These are phyloP conservation scores for Pseudococcus viburni DNA, from an alignment of 2,888 invertebrate genomes.

Conservation along the genomic window DNA sequence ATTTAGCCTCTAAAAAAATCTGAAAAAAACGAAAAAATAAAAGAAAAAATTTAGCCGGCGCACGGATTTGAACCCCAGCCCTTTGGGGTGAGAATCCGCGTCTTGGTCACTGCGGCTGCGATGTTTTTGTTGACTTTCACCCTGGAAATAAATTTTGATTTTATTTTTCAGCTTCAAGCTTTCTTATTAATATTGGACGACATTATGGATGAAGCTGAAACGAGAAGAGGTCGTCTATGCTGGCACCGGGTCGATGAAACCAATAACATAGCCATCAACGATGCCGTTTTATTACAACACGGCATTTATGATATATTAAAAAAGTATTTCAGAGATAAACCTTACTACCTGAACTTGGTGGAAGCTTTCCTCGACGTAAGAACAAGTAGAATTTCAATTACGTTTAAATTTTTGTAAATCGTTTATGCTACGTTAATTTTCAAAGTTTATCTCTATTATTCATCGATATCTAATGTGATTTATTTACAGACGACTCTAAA, in stretches of 20 bases:
- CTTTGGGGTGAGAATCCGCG: no score
- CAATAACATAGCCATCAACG: conserved; percentile 88
- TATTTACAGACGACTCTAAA: conserved; percentile 75
- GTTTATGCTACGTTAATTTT: no score
- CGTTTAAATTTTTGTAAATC: neutral
- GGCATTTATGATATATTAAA: conserved; percentile 85
- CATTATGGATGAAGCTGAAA: conserved; percentile 88
- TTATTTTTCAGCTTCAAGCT: conserved; percentile 83
- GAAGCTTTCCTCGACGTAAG: conserved; percentile 88
- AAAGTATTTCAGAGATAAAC: conserved; percentile 81
- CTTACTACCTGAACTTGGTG: conserved; percentile 76
- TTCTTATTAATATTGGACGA: conserved; percentile 91
- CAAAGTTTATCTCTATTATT: no score
- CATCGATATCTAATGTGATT: neutral
- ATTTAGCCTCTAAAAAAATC: no score
- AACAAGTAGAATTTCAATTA: conserved; percentile 51
- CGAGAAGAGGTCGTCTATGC: conserved; percentile 89
- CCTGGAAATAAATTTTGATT: neutral
- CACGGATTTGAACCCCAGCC: no score
- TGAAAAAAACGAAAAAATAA: no score
- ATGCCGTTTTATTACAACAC: conserved; percentile 85
- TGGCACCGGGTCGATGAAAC: conserved; percentile 84
- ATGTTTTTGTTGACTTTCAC: no score
- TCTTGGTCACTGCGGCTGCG: no score
- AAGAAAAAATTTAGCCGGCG: no score